These are phyloP conservation scores for Pollicipes pollicipes DNA, from an alignment of 1,140 invertebrate genomes.

Conservation along the genomic window DNA sequence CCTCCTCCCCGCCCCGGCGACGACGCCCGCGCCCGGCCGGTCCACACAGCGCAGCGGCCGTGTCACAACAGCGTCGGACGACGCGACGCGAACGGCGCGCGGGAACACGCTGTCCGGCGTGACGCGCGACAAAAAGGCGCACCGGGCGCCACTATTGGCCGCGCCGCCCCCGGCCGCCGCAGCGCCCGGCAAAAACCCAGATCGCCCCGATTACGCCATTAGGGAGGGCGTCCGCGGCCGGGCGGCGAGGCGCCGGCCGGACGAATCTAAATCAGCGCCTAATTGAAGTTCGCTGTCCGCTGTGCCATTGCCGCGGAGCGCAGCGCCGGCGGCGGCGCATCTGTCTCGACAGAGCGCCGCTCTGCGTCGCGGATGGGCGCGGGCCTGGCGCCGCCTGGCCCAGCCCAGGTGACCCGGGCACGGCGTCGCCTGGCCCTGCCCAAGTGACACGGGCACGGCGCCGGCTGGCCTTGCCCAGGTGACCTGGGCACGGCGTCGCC, in stretches of 20 bases:
- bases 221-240: no score
- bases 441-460: neutral
- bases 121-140: neutral
- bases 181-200: neutral
- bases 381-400: no score
- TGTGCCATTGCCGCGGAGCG: neutral
- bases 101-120: neutral
- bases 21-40: no score
- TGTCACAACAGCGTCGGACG: neutral
- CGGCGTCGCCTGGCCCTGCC: no score
- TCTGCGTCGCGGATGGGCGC: no score
- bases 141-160: no score
- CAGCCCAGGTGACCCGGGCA: no score
- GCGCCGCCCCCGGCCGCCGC: no score
- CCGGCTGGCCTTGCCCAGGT: neutral
- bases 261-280: neutral
- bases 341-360: neutral
- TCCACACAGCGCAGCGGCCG: neutral
- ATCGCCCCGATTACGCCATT: neutral
- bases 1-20: no score
- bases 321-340: neutral
- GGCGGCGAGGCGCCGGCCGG: no score
- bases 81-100: neutral
- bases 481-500: neutral
- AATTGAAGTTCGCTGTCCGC: neutral